These are phyloP conservation scores for Ridgeia piscesae DNA, from an alignment of 1,140 invertebrate genomes.

Conservation along the genomic window DNA sequence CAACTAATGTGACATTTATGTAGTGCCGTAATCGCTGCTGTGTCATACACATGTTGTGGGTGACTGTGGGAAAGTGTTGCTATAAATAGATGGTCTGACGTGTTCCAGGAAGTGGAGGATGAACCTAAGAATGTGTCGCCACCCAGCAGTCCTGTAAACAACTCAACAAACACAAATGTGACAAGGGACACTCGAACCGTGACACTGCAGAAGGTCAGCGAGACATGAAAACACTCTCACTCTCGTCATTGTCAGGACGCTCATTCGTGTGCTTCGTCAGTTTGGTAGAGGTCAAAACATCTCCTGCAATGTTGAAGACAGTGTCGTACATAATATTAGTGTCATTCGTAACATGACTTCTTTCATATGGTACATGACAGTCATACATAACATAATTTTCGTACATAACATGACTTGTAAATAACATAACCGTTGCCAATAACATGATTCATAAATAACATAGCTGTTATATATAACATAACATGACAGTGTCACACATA, in stretches of 20 bases:
- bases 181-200: conserved; percentile 65
- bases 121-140: background rate
- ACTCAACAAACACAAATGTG: background rate
- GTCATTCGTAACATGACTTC: background rate
- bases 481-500: background rate
- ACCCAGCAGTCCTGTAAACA: conserved; percentile 7
- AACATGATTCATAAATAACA: too few relatives aligned
- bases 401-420: too few relatives aligned
- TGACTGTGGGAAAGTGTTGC: background rate
- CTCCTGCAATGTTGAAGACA: background rate
- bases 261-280: background rate
- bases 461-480: too few relatives aligned
- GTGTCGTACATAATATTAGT: background rate
- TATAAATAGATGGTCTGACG: background rate
- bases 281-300: background rate
- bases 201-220: conserved; percentile 74
- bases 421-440: too few relatives aligned
- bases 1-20: background rate
- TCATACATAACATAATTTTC: too few relatives aligned
- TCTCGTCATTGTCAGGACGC: conserved; percentile 30
- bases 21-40: background rate
- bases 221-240: background rate
- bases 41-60: background rate
- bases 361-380: too few relatives aligned
- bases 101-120: background rate